Evolutionary conservation across 2,797 vertebrate species (phyloP).

Genomic region (Lutjanus campechanus): DNA sequence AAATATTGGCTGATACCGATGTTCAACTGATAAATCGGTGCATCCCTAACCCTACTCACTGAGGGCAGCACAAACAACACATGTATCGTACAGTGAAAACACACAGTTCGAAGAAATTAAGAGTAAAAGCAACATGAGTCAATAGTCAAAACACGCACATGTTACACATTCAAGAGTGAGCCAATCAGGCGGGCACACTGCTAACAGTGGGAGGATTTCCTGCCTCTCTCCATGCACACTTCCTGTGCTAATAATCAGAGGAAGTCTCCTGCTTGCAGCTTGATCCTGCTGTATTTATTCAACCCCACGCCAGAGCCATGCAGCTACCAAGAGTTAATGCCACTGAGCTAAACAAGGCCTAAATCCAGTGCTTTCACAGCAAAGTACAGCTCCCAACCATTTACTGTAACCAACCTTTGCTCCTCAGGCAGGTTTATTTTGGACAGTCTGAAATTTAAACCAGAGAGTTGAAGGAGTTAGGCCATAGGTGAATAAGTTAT

Average conservation of each 20-base stretch:
- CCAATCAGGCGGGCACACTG: constrained; percentile 61
- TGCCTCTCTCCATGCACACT: constrained; percentile 81
- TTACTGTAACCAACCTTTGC: constrained; percentile 19
- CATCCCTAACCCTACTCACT: neutral
- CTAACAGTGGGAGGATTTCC: constrained; percentile 92
- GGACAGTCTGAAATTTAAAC: constrained; percentile 2
- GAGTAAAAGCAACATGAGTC: neutral
- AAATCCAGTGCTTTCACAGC: neutral
- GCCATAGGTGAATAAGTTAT: neutral
- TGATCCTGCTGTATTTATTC: constrained; percentile 52
- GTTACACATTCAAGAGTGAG: constrained; percentile 12
- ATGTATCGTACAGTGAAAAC: neutral
- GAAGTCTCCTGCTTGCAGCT: constrained; percentile 87
- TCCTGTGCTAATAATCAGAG: constrained; percentile 93
- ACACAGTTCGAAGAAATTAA: neutral
- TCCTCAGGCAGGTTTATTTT: neutral
- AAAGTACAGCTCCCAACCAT: constrained; percentile 15
- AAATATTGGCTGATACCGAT: no score
- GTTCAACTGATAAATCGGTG: no score
- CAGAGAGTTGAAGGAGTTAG: constrained; percentile 1
- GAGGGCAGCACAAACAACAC: neutral
- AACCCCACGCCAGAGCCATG: constrained; percentile 7
- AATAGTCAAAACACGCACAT: constrained; percentile 30
- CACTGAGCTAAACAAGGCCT: constrained; percentile 16
- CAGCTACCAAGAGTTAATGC: constrained; percentile 25